phyloP scores from a whole-genome alignment of 2,888 invertebrate species.

The Gordius sp. region DNA sequence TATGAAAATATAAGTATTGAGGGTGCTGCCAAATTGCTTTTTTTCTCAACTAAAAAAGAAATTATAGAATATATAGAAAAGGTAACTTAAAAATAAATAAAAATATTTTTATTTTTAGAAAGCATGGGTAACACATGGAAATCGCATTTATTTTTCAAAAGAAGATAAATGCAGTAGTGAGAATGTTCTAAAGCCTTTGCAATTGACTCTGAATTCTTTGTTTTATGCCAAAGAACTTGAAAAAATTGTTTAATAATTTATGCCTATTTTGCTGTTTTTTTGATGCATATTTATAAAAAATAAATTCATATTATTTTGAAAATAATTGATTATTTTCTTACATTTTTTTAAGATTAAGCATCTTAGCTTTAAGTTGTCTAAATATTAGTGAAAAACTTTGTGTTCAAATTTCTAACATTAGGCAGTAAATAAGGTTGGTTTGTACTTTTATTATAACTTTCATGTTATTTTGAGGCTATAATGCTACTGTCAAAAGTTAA shows the following conservation, averaged over 20 bases:
- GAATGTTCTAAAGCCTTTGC: constrained; percentile 51
- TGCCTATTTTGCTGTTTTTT: too few relatives aligned
- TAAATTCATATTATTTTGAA: too few relatives aligned
- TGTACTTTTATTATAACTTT: too few relatives aligned
- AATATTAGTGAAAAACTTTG: too few relatives aligned
- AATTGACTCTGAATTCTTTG: constrained; percentile 70
- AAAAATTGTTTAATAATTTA: constrained; percentile 86
- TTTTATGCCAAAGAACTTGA: constrained; percentile 89
- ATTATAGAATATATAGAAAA: constrained; percentile 52
- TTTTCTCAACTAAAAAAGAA: constrained; percentile 48
- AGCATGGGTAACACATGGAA: constrained; percentile 40
- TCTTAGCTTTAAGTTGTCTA: too few relatives aligned
- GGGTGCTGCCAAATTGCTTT: constrained; percentile 65
- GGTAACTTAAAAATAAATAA: constrained; percentile 30
- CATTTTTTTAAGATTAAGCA: too few relatives aligned
- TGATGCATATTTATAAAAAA: too few relatives aligned
- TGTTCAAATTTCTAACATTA: too few relatives aligned
- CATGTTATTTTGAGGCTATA: too few relatives aligned
- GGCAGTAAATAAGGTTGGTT: too few relatives aligned
- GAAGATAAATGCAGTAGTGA: constrained; percentile 45
- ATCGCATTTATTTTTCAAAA: constrained; percentile 49
- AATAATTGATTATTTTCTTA: too few relatives aligned
- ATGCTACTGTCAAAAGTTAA: too few relatives aligned
- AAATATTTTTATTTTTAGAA: constrained; percentile 35
- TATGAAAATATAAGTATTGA: constrained; percentile 59